Conservation (phyloP, 2,797 vertebrate genomes). For the Salmo trutta region DNA sequence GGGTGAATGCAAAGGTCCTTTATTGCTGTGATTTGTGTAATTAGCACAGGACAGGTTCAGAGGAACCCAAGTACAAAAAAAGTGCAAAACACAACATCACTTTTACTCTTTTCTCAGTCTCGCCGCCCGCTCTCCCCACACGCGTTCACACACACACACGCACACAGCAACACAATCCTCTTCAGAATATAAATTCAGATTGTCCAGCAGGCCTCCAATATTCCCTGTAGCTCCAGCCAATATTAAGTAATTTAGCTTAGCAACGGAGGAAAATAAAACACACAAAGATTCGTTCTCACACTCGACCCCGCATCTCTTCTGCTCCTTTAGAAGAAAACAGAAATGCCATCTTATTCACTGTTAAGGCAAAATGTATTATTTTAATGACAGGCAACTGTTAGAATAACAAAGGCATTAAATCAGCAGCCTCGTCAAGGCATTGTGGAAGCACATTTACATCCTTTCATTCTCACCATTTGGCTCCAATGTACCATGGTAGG, state of each 20-base stretch:
- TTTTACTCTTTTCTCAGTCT: constrained; percentile 58
- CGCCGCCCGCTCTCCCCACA: constrained; percentile 52
- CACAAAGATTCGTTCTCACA: constrained; percentile 31
- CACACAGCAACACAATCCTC: constrained; percentile 57
- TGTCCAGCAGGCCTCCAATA: constrained; percentile 71
- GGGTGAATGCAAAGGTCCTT: constrained; percentile 81
- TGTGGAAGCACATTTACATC: constrained; percentile 57
- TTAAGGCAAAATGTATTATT: constrained; percentile 82
- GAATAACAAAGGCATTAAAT: constrained; percentile 82
- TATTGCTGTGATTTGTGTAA: constrained; percentile 92
- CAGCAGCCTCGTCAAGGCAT: constrained; percentile 63
- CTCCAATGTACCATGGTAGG: constrained; percentile 54
- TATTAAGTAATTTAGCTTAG: constrained; percentile 81
- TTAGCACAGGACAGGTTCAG: constrained; percentile 76
- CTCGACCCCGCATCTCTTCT: constrained; percentile 51
- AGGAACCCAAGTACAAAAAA: constrained; percentile 73
- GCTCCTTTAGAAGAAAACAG: constrained; percentile 68
- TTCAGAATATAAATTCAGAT: constrained; percentile 83
- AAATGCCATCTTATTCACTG: constrained; percentile 80
- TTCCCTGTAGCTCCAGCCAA: constrained; percentile 77
- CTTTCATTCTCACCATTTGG: constrained; percentile 57
- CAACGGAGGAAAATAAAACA: constrained; percentile 40
- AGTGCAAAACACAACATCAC: constrained; percentile 41
- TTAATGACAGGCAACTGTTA: constrained; percentile 67
- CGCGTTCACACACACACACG: not conserved